Evolutionary conservation across 2,797 vertebrate species (phyloP).

Genomic region (Paramormyrops hopkinsi): DNA sequence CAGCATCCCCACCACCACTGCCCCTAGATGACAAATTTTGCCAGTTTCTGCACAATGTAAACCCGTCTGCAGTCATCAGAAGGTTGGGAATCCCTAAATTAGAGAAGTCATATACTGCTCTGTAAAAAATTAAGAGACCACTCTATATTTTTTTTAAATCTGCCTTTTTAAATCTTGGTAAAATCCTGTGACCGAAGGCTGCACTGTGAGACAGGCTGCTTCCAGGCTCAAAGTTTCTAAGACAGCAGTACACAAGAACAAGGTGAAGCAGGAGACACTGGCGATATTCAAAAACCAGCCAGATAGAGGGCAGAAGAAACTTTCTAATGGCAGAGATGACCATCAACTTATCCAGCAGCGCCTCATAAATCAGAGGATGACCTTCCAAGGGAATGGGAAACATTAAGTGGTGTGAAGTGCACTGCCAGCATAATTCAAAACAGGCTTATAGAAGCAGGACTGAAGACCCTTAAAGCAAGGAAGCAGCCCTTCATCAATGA

Average conservation of each 20-base stretch:
- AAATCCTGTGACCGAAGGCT: background rate
- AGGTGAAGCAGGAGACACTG: background rate
- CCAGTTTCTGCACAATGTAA: background rate
- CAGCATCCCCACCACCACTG: background rate
- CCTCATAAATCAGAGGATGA: background rate
- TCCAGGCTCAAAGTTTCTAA: background rate
- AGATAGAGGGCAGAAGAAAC: background rate
- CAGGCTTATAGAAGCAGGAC: background rate
- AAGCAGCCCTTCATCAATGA: background rate
- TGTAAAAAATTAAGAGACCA: background rate
- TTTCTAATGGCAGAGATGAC: background rate
- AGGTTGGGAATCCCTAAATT: background rate
- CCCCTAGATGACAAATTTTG: background rate
- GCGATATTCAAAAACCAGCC: background rate
- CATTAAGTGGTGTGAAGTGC: background rate
- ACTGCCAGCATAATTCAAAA: background rate
- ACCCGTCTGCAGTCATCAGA: background rate
- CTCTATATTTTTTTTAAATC: background rate
- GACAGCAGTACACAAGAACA: background rate
- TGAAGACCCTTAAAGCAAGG: background rate
- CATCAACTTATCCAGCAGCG: background rate
- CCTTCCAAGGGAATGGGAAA: background rate
- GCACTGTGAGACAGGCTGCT: background rate
- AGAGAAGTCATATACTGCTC: background rate
- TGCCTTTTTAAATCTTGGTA: background rate